These are phyloP conservation scores for Trematomus loennbergii DNA, from an alignment of 2,113 vertebrate genomes.

Conservation along the genomic window DNA sequence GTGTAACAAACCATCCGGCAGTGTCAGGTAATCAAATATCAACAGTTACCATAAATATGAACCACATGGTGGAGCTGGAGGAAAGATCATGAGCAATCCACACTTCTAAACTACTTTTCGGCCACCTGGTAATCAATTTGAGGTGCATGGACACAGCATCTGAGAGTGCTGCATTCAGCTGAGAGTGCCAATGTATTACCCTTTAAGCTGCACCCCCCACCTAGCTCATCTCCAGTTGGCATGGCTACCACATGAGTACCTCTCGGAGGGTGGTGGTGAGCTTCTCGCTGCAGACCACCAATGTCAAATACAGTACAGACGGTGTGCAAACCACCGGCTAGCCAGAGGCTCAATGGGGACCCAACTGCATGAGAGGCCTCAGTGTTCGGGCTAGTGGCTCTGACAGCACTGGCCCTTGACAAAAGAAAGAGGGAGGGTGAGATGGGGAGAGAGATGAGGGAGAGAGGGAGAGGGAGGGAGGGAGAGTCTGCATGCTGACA, in stretches of 20 bases:
- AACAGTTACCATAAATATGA: not conserved
- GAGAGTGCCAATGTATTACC: conserved; percentile 37
- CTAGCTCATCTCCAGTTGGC: conserved; percentile 45
- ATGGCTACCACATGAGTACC: conserved; percentile 8
- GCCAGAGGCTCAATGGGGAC: conserved; percentile 50
- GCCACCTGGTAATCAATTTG: conserved; percentile 12
- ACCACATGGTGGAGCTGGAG: not conserved
- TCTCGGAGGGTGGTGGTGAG: conserved; percentile 17
- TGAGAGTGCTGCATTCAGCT: conserved; percentile 29
- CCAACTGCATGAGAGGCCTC: conserved; percentile 60
- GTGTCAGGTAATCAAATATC: no score
- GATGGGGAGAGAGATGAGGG: not conserved
- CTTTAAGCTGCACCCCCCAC: conserved; percentile 47
- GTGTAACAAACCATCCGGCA: no score
- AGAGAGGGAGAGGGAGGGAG: conserved; percentile 19
- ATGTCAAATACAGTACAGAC: conserved; percentile 50
- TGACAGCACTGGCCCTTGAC: conserved; percentile 62
- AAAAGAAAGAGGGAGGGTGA: conserved; percentile 53
- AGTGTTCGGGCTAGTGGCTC: conserved; percentile 64
- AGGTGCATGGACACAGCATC: conserved; percentile 17
- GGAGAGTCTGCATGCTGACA: conserved; percentile 68
- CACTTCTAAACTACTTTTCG: not conserved
- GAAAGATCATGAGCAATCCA: not conserved
- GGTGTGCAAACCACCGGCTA: conserved; percentile 37
- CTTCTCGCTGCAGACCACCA: conserved; percentile 16